phyloP scores from a whole-genome alignment of 2,888 invertebrate genomes.

The Sabatieria punctata region DNA sequence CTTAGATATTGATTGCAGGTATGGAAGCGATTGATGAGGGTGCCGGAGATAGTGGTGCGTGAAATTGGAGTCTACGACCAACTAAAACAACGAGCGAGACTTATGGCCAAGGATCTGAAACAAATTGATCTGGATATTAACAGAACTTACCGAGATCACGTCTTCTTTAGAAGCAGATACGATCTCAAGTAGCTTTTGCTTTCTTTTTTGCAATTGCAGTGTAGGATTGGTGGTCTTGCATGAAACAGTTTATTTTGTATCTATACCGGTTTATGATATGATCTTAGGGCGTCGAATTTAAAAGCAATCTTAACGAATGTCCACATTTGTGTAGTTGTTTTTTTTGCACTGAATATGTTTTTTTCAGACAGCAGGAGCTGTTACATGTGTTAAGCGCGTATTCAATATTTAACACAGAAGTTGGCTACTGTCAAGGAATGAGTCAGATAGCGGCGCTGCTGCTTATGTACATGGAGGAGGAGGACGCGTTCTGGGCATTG shows the following conservation, averaged over 20 bases:
- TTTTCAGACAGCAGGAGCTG: slow-evolving; percentile 62
- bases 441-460: slow-evolving; percentile 90
- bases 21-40: slow-evolving; percentile 22
- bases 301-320: too few relatives aligned
- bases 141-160: slow-evolving; percentile 90
- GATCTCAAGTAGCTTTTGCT: slow-evolving; percentile 49
- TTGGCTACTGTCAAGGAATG: slow-evolving; percentile 96
- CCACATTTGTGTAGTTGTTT: too few relatives aligned
- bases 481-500: slow-evolving; percentile 92
- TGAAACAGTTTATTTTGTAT: too few relatives aligned
- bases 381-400: slow-evolving; percentile 94
- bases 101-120: slow-evolving; percentile 83
- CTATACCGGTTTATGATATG: too few relatives aligned
- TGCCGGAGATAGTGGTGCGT: slow-evolving; percentile 14
- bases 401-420: slow-evolving; percentile 79
- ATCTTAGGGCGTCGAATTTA: too few relatives aligned
- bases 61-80: slow-evolving; percentile 37
- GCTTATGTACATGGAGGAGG: slow-evolving; percentile 88
- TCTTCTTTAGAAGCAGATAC: slow-evolving; percentile 70
- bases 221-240: too few relatives aligned
- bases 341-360: too few relatives aligned
- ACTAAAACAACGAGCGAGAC: slow-evolving; percentile 68
- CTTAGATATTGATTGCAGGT: slow-evolving; percentile 12
- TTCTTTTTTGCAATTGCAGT: background rate
- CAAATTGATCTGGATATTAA: slow-evolving; percentile 99